Base-by-base conservation (phyloP, 2,888 invertebrate species). In the Ormyrus rosae region DNA sequence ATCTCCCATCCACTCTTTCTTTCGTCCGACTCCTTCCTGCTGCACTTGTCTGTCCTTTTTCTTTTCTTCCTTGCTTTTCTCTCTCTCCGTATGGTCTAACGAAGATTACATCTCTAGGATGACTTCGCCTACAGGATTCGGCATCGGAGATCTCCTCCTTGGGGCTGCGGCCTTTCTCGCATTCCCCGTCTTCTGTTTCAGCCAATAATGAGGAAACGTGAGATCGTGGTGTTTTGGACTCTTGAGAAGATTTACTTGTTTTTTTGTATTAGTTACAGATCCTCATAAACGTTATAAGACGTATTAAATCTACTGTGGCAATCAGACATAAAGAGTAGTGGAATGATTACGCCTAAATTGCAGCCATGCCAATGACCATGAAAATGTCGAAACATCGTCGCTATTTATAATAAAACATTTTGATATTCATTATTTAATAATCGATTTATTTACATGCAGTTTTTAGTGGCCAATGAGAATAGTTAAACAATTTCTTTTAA, bases 1-100 rank as follows among this genome's bases (percentile, higher is more conserved):
- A 77, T 82, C 78, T 73, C 75, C 58, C 13, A 63, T 79, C 61
- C 85, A 83, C 83, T 83, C 81, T 80, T 81, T 80, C 73, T 81
- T 80, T 70, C 71, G 50, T 73, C 73, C 69, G 70, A 56, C 51
- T 63, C 19, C 60, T 70, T 55, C 61, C 8, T 58, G 79, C 8
- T 58, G 79, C 73, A 82, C 70, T 82, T 81, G 80, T 64, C 45
- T 63, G 13, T 74, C 53, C 65, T 78, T 64, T 78, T 63, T 82
- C 83, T 82, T 78, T 80, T 79, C 77, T 77, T 72, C 72, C 69
- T 71, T 46, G 13, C 61, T 80, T 79, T 80, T 56, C 70, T 19
- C 19, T 53, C 61, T 64, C 19, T 64, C 19, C 67, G 71, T 61
- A 78, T 63, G 74, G 63, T 58, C 76, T 71, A 76, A 75, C 76